These are phyloP conservation scores for Parasteatoda lunata DNA, from an alignment of 2,888 invertebrate genomes.

Conservation along the genomic window DNA sequence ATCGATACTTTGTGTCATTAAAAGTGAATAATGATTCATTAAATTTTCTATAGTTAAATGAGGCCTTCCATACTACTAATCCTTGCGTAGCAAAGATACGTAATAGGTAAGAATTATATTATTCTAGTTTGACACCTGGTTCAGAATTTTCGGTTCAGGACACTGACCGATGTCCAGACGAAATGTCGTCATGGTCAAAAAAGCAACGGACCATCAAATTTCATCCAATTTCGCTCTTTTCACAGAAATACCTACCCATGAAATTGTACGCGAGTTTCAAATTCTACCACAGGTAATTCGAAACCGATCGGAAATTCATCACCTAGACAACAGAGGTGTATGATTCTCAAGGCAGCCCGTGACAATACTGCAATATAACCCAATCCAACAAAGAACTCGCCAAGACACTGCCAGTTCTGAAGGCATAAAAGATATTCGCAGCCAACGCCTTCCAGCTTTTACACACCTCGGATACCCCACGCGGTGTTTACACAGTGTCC, in stretches of 20 bases:
- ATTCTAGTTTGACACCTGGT: too few relatives aligned
- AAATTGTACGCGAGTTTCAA: background rate
- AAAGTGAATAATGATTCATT: too few relatives aligned
- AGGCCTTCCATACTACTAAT: too few relatives aligned
- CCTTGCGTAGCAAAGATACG: too few relatives aligned
- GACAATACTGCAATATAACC: background rate
- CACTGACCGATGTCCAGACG: background rate
- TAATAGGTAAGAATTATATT: too few relatives aligned
- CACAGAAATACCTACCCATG: background rate
- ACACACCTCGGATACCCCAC: constrained; percentile 18
- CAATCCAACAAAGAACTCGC: background rate
- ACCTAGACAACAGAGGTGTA: too few relatives aligned
- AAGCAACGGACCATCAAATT: background rate
- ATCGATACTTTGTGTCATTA: too few relatives aligned
- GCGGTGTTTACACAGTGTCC: constrained; percentile 49
- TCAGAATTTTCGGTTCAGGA: too few relatives aligned
- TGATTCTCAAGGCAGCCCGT: background rate
- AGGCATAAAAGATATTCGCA: background rate
- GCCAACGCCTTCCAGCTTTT: constrained; percentile 24
- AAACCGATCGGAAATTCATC: too few relatives aligned
- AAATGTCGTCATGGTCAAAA: background rate
- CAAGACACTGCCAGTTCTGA: background rate
- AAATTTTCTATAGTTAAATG: too few relatives aligned
- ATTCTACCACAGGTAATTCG: too few relatives aligned
- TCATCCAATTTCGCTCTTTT: background rate